A percentile compares a stretch with the other conserved stretches of the same genome.
These are phyloP conservation scores for Pyrocoelia pectoralis DNA, from an alignment of 2,888 invertebrate species.

Conservation along the genomic window DNA sequence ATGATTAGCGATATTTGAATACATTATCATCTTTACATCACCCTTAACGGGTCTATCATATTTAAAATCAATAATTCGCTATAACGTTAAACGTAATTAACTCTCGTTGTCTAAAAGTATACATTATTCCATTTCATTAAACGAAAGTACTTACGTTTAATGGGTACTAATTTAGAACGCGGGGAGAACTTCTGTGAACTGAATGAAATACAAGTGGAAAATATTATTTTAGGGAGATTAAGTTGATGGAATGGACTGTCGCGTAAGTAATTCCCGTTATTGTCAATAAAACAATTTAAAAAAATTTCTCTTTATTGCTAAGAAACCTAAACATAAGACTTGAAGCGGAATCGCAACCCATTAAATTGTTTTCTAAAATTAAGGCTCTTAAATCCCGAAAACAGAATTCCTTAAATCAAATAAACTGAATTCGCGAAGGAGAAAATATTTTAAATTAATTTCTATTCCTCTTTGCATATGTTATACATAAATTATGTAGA, in stretches of 20 bases:
- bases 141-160: constrained; percentile 24
- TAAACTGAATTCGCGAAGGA: background rate
- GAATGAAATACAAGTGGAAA: constrained; percentile 24
- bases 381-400: background rate
- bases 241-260: constrained; percentile 13
- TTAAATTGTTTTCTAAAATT: constrained; percentile 1
- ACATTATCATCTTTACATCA: background rate
- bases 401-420: background rate
- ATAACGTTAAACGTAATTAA: constrained; percentile 18
- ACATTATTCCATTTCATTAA: constrained; percentile 25
- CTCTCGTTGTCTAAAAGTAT: constrained; percentile 17
- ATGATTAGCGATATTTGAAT: background rate
- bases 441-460: background rate
- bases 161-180: constrained; percentile 21
- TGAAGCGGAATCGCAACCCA: background rate
- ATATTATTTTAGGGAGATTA: constrained; percentile 25
- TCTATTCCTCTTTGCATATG: background rate
- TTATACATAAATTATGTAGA: background rate
- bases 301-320: no score
- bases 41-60: background rate
- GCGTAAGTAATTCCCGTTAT: constrained; percentile 13
- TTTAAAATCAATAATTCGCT: constrained; percentile 14
- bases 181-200: constrained; percentile 15
- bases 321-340: background rate
- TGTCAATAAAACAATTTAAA: no score